Base-by-base conservation (phyloP, 2,888 invertebrate genomes). In the Alentia gelatinosa region DNA sequence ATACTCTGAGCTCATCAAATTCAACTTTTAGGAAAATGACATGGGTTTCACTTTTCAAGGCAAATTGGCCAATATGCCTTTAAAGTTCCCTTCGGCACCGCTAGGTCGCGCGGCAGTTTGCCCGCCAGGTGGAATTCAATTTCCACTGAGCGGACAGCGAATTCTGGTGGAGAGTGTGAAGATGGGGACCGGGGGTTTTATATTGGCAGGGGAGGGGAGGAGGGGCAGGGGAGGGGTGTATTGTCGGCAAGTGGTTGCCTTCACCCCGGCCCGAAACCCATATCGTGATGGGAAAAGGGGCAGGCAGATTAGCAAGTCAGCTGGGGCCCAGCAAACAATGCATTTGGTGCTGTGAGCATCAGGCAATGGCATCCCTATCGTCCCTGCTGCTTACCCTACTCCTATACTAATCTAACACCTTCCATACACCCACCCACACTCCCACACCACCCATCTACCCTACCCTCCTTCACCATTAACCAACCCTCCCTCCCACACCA, bases 81-180 rank as follows among this genome's bases (percentile, higher is more conserved):
- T n/a, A n/a, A n/a, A 30, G 33, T 26, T 74, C 7, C 79, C 79
- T 15, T 23, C 39, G 19, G 75, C 37, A 7, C n/a, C 39, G 68
- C 33, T 68, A 19, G 9, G 47, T 47, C 47, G 9, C 9, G 68
- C 83, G n/a, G 35, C 7, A 1, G 39, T 83, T 83, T 35, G 35
- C 83, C 23, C 39, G 40, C 40, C 19, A 35, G n/a, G 33, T 39
- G 35, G 83, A 83, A 83, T 83, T 83, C 39, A 39, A 83, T 83
- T 83, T 40, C 83, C 15, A 83, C 40, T 23, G 83, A 83, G 83
- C 26, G 83, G 83, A 83, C 35, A 83, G 39, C 30, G 37, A 37
- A 39, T 39, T 40, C 35, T 4, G 3, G 26, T 83, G 39, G 40
- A 23, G 83, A 37, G 40, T 40, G 83, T 30, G 83, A 83, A 15